Evolutionary conservation across 2,888 invertebrate species (phyloP).

Genomic region (Celastrina argiolus): DNA sequence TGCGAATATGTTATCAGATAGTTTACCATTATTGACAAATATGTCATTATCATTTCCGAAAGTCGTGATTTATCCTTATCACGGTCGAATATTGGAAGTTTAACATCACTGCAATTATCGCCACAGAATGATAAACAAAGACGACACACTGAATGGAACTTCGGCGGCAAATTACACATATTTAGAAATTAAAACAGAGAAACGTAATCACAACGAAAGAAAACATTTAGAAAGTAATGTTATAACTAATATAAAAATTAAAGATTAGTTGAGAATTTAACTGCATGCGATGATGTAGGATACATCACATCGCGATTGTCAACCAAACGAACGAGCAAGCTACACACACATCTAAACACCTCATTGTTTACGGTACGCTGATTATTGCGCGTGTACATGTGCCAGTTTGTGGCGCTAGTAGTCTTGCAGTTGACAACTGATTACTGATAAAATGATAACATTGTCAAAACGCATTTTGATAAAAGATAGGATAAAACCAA

Average conservation of each 20-base stretch:
- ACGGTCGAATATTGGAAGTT: constrained; percentile 87
- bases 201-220: constrained; percentile 71
- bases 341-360: constrained; percentile 64
- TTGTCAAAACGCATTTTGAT: constrained; percentile 46
- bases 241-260: constrained; percentile 70
- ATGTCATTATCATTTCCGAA: constrained; percentile 86
- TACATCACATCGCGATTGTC: constrained; percentile 79
- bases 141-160: constrained; percentile 95
- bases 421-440: constrained; percentile 49
- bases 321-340: constrained; percentile 75
- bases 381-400: constrained; percentile 54
- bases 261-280: constrained; percentile 73
- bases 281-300: constrained; percentile 77
- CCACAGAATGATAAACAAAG: constrained; percentile 91
- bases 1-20: constrained; percentile 48
- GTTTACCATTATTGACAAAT: constrained; percentile 87
- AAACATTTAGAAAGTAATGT: constrained; percentile 76
- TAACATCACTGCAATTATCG: constrained; percentile 84
- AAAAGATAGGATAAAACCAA: neutral
- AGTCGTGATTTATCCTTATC: constrained; percentile 83
- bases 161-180: constrained; percentile 95
- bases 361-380: constrained; percentile 71
- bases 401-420: constrained; percentile 52
- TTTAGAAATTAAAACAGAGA: constrained; percentile 80
- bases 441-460: constrained; percentile 71